Conservation (phyloP, 1,140 invertebrate genomes). For the Rhizoglyphus robini region DNA sequence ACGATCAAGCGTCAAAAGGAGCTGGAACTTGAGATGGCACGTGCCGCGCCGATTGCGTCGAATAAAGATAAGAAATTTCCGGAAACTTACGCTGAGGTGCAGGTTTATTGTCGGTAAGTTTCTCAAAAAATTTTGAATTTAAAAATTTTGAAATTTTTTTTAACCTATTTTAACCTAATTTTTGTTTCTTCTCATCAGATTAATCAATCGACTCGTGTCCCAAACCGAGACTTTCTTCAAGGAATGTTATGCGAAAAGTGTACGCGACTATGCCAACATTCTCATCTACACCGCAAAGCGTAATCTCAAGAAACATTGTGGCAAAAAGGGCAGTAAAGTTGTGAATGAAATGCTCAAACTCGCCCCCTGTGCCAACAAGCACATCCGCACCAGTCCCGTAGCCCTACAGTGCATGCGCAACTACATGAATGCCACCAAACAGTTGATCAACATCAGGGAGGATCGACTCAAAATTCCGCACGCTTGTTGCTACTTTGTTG, state of each 20-base stretch:
- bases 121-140: too few species aligned
- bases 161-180: too few species aligned
- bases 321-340: not conserved
- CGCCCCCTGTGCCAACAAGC: not conserved
- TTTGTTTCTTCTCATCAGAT: too few species aligned
- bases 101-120: conserved; percentile 1
- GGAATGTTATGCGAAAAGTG: not conserved
- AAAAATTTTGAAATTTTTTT: too few species aligned
- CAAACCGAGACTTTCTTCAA: not conserved
- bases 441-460: not conserved
- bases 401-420: not conserved
- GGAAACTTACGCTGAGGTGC: not conserved
- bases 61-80: not conserved
- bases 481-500: not conserved
- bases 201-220: too few species aligned
- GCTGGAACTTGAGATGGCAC: not conserved
- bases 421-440: not conserved
- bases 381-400: not conserved
- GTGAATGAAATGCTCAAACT: not conserved
- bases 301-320: not conserved
- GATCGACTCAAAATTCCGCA: not conserved
- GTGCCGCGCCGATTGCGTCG: not conserved
- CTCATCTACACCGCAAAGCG: not conserved
- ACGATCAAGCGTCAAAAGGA: not conserved
- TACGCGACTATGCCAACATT: not conserved